Evolutionary conservation across 2,888 invertebrate genomes (phyloP).

Genomic region (Pycnomerus fuliginosus): DNA sequence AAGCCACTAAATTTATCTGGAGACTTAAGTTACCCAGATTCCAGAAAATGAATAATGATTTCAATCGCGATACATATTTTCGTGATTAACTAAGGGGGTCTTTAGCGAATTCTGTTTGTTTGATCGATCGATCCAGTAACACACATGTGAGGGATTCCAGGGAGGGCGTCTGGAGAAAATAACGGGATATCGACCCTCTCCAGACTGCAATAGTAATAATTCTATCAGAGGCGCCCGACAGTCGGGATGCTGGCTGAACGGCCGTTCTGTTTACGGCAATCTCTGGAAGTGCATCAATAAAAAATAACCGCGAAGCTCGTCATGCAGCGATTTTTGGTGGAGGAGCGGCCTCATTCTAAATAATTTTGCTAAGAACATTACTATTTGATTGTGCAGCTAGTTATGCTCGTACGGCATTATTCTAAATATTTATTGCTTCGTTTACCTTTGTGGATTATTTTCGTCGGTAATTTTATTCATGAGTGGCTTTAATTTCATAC

Average conservation of each 20-base stretch:
- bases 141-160: constrained; percentile 4
- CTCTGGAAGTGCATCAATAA: constrained; percentile 18
- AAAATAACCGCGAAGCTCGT: constrained; percentile 7
- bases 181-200: constrained; percentile 16
- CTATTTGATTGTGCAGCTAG: too few relatives aligned
- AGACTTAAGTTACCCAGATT: constrained; percentile 13
- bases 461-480: too few relatives aligned
- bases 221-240: constrained; percentile 19
- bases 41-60: constrained; percentile 11
- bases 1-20: constrained; percentile 11
- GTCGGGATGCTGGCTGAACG: constrained; percentile 20
- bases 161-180: constrained; percentile 10
- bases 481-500: too few relatives aligned
- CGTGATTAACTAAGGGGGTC: neutral
- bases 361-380: too few relatives aligned
- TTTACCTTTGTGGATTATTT: too few relatives aligned
- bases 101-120: constrained; percentile 1
- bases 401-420: too few relatives aligned
- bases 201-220: constrained; percentile 20
- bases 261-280: constrained; percentile 19
- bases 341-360: constrained; percentile 7
- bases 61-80: constrained; percentile 8
- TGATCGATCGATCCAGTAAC: too few relatives aligned
- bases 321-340: constrained; percentile 7
- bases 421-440: too few relatives aligned